phyloP scores from a whole-genome alignment of 2,113 vertebrate species.

The Ophthalmolycus amberensis region DNA sequence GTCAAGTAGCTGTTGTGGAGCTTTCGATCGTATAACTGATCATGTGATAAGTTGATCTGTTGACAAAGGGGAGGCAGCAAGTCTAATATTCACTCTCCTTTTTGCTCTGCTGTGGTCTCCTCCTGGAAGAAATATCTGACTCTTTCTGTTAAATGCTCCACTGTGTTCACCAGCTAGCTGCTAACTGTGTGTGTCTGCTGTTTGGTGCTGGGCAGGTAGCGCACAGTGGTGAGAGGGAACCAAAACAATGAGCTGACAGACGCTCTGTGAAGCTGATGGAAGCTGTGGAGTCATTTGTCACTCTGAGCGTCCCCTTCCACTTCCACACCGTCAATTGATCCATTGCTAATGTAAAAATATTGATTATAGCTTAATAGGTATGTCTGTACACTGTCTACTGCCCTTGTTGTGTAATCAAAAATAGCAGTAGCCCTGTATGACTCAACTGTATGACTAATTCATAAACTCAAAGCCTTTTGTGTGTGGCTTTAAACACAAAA shows the following conservation, averaged over 20 bases:
- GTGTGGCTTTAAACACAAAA: slow-evolving; percentile 24
- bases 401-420: slow-evolving; percentile 28
- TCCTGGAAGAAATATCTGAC: background rate
- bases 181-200: background rate
- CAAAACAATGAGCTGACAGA: background rate
- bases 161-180: background rate
- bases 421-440: background rate
- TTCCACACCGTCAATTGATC: background rate
- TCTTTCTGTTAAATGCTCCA: background rate
- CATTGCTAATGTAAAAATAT: background rate
- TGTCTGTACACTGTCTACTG: slow-evolving; percentile 1
- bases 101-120: background rate
- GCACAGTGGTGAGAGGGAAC: background rate
- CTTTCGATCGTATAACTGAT: background rate
- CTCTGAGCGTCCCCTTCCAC: background rate
- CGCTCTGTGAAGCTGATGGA: background rate
- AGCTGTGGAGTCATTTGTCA: background rate
- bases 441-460: slow-evolving; percentile 10
- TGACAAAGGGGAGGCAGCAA: background rate
- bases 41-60: background rate
- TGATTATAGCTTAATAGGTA: background rate
- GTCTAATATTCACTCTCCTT: background rate
- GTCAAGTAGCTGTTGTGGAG: background rate
- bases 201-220: background rate
- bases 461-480: slow-evolving; percentile 15